Conservation (phyloP, 2,797 vertebrate genomes). For the Typhlichthys subterraneus region DNA sequence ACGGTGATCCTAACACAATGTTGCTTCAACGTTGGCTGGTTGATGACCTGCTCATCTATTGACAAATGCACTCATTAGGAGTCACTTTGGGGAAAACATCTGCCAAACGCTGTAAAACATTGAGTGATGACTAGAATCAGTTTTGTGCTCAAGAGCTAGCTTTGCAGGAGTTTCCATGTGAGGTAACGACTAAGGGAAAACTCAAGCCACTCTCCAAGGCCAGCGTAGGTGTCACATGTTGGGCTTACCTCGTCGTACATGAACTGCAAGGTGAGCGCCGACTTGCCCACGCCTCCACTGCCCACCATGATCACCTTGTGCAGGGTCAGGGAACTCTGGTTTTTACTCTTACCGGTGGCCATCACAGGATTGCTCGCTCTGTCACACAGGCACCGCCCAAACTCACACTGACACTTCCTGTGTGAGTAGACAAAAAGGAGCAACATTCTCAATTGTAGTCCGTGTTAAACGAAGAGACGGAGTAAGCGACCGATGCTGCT, state of each 20-base stretch:
- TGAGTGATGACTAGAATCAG: no score
- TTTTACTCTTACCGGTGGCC: constrained; percentile 94
- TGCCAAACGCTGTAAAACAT: no score
- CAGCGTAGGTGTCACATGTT: no score
- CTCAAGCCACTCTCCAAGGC: no score
- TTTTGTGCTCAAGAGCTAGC: no score
- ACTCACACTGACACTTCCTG: constrained; percentile 57
- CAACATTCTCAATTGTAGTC: constrained; percentile 14
- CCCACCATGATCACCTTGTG: constrained; percentile 99
- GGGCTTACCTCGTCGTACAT: constrained; percentile 96
- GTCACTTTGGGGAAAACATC: no score
- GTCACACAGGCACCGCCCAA: constrained; percentile 32
- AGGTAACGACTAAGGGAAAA: no score
- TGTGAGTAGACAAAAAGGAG: constrained; percentile 30
- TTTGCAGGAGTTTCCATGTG: no score
- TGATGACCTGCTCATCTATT: no score
- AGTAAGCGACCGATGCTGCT: not conserved
- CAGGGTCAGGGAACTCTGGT: constrained; percentile 93
- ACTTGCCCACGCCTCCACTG: constrained; percentile 97
- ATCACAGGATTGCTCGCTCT: constrained; percentile 70
- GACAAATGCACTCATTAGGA: no score
- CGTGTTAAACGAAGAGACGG: not conserved
- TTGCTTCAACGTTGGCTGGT: no score
- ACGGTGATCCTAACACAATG: no score
- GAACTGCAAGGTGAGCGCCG: constrained; percentile 95